Base-by-base conservation (phyloP, 2,797 vertebrate species). In the Lepidocolaptes lacrymiger region DNA sequence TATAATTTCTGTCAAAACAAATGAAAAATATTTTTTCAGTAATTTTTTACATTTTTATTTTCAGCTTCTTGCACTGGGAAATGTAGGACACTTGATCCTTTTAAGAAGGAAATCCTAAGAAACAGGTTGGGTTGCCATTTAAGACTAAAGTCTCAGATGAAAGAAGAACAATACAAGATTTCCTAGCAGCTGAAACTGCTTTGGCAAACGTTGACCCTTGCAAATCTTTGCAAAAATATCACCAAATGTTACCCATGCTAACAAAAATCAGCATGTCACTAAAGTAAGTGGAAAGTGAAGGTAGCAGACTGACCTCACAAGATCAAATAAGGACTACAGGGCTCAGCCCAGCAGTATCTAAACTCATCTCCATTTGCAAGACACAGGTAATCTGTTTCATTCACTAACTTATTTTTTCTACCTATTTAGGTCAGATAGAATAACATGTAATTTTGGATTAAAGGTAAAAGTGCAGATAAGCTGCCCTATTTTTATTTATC, bases 371-470 rank as follows among this genome's bases (percentile, higher is more conserved):
- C 66, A 19, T 46, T 88, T 74, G 62, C 55, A 66, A 95, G 87
- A 82, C 77, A 27, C 32, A 32, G 8, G 46, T 89, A 94, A 86
- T 78, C 86, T 91, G 43, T 41, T 39, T 11, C 6, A 82, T 66
- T 64, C 59, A 61, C 67, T 61, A 49, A 86, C 74, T 77, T 58
- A 17, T 12, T 87, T 83, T 77, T 87, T 68, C 58, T 26, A 64
- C 48, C 28, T 89, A 95, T 97, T 85, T 85, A 63, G 85, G 78
- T 95, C 90, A 91, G 84, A 69, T 24, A 80, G 30, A 89, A 80
- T 85, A 94, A 69, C 14, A 5, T 85, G 48, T 37, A 86, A 83
- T 85, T 96, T 96, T 91, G 74, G 64, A 93, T 93, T 93, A 90
- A 91, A 89, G 0, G 0, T 56, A 49, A 55, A 91, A 95, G 43